These are phyloP conservation scores for Sebastes itinus DNA, from an alignment of 2,797 vertebrate genomes.

Conservation along the genomic window DNA sequence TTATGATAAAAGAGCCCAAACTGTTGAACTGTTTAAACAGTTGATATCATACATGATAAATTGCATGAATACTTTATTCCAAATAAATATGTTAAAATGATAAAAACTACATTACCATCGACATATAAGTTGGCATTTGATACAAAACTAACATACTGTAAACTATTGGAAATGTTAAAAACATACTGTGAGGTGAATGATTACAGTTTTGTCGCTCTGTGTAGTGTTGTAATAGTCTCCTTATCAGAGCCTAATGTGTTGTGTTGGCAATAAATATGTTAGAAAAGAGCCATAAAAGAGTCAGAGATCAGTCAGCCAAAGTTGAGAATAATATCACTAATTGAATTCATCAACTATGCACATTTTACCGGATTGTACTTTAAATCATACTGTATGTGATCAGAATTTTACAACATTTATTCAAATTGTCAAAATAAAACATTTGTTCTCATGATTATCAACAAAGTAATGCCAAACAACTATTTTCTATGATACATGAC, in stretches of 20 bases:
- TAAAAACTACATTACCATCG: neutral
- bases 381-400: neutral
- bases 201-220: neutral
- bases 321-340: neutral
- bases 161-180: neutral
- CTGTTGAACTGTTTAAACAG: neutral
- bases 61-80: neutral
- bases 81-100: neutral
- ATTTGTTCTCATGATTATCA: neutral
- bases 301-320: constrained; percentile 25
- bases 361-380: neutral
- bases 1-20: neutral
- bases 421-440: neutral
- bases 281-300: constrained; percentile 28
- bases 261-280: neutral
- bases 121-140: neutral
- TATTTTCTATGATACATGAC: neutral
- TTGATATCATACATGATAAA: neutral
- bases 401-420: neutral
- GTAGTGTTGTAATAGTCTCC: neutral
- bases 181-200: neutral
- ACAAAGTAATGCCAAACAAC: neutral
- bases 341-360: neutral
- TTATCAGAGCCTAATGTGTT: constrained; percentile 8
- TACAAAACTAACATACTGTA: neutral